A percentile compares a stretch with the other conserved stretches of the same genome.
These are phyloP conservation scores for Platyscapa corneri DNA, from an alignment of 1,140 invertebrate species.

Conservation along the genomic window DNA sequence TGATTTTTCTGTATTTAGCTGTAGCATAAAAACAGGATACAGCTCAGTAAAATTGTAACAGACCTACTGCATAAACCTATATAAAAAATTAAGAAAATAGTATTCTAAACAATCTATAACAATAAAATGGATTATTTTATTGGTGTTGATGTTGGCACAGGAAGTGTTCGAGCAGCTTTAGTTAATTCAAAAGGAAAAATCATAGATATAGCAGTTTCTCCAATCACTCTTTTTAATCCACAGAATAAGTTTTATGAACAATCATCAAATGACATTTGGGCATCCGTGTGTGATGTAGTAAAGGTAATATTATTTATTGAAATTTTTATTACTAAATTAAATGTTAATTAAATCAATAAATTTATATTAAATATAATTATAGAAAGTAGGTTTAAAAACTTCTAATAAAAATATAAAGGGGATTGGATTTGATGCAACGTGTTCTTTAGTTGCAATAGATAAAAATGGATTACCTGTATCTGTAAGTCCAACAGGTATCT, in stretches of 20 bases:
- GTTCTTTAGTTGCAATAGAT: constrained; percentile 91
- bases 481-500: constrained; percentile 81
- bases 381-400: constrained; percentile 79
- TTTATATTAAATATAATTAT: constrained; percentile 52
- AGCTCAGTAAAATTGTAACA: constrained; percentile 51
- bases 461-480: constrained; percentile 81
- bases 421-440: constrained; percentile 97
- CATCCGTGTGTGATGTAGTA: constrained; percentile 79
- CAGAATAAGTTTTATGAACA: constrained; percentile 90
- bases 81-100: constrained; percentile 23
- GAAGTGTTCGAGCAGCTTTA: constrained; percentile 89
- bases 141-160: constrained; percentile 95
- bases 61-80: neutral
- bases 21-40: constrained; percentile 45
- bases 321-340: constrained; percentile 1
- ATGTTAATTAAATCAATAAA: constrained; percentile 18
- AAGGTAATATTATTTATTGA: constrained; percentile 75
- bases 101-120: neutral
- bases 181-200: constrained; percentile 82
- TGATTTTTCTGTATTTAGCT: constrained; percentile 51
- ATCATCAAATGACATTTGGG: constrained; percentile 94
- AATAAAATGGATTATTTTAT: constrained; percentile 81
- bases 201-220: constrained; percentile 77
- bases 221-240: constrained; percentile 87
- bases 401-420: constrained; percentile 80